phyloP scores from a whole-genome alignment of 2,797 vertebrate species.

The Bradypodion ventrale region DNA sequence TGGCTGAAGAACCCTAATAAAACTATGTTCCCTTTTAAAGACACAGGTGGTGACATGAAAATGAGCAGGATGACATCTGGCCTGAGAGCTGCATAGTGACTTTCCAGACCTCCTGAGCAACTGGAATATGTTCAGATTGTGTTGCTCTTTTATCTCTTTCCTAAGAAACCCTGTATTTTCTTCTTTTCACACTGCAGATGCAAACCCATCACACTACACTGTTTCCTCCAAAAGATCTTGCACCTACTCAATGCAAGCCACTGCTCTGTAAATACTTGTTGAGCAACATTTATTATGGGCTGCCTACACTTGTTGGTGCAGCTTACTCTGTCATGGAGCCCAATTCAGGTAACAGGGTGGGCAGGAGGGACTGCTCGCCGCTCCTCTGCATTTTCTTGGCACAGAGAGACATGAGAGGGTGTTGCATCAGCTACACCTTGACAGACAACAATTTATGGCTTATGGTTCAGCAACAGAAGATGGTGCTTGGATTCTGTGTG shows the following conservation, averaged over 20 bases:
- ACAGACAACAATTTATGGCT: background rate
- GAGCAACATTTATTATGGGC: background rate
- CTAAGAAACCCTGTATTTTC: background rate
- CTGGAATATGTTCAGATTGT: slow-evolving; percentile 6
- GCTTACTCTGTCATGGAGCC: background rate
- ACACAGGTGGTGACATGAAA: background rate
- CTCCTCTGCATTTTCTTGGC: background rate
- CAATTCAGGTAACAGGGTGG: background rate
- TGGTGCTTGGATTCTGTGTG: background rate
- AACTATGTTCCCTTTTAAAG: background rate
- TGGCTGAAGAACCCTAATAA: too few relatives aligned
- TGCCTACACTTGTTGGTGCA: background rate
- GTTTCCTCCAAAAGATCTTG: slow-evolving; percentile 38
- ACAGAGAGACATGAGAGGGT: background rate
- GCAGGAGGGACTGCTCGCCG: background rate
- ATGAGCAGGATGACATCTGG: background rate
- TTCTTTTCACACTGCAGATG: background rate
- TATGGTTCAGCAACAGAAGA: background rate
- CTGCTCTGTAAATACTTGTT: slow-evolving; percentile 12
- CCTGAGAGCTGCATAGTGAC: background rate
- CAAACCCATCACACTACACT: background rate
- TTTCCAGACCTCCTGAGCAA: background rate
- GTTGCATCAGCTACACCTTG: background rate
- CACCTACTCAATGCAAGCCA: slow-evolving; percentile 9
- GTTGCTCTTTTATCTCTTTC: background rate